These are phyloP conservation scores for Danionella cerebrum DNA, from an alignment of 2,113 vertebrate species.

Conservation along the genomic window DNA sequence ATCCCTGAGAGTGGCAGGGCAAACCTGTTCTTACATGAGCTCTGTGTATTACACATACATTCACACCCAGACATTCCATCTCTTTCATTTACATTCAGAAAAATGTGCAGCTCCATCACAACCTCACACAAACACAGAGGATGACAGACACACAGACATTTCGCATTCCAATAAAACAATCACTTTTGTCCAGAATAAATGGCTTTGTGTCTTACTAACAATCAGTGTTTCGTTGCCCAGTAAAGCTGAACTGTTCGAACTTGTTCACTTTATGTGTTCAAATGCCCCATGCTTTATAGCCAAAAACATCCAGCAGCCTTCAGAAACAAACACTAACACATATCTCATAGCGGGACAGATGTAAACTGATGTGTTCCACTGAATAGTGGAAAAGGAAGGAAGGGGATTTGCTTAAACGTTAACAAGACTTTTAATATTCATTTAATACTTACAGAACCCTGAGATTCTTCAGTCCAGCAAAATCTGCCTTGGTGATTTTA, in stretches of 20 bases:
- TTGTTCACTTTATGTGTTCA: neutral
- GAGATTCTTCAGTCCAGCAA: conserved; percentile 87
- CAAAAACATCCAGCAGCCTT: neutral
- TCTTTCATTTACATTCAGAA: conserved; percentile 20
- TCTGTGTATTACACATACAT: conserved; percentile 24
- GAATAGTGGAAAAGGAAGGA: no score
- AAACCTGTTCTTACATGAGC: conserved; percentile 40
- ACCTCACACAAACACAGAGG: conserved; percentile 22
- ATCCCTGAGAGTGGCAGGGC: conserved; percentile 21
- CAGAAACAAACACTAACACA: neutral
- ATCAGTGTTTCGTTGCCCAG: conserved; percentile 23
- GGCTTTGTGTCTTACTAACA: conserved; percentile 12
- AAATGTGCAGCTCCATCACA: conserved; percentile 24
- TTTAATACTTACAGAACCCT: conserved; percentile 87
- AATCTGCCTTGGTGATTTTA: conserved; percentile 91
- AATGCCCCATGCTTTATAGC: neutral
- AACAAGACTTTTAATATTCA: neutral
- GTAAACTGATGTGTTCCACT: neutral
- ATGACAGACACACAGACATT: neutral
- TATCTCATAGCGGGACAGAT: neutral
- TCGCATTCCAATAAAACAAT: conserved; percentile 24
- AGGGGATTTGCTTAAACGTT: no score
- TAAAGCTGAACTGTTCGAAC: conserved; percentile 36
- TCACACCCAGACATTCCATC: conserved; percentile 20
- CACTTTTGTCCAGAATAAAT: conserved; percentile 23